Evolutionary conservation across 1,140 invertebrate species (phyloP), one percentile per base, ranked within the genome.

Genomic region (Plectrocnemia conspersa): DNA sequence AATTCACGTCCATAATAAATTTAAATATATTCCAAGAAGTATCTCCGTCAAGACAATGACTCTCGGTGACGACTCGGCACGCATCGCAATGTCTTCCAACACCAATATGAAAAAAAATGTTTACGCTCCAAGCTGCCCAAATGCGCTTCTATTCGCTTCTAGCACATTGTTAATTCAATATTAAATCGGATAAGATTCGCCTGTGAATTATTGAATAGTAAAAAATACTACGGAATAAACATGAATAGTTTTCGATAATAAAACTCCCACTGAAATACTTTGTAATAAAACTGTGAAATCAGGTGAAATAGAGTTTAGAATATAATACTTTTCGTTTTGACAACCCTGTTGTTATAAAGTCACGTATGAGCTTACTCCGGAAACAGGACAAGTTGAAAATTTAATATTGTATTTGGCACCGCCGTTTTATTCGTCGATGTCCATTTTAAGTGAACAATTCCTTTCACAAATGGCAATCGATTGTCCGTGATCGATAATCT

Each of bases 11-110:
- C 42, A 41, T 56, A 59, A 59, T 59, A 59, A 52, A 59, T 59
- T 59, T 56, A 55, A 59, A 59, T 59, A 50, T 55, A 55, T 59
- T 59, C 58, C 42, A 27, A 59, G 58, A 59, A 59, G 48, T 50
- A 47, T 23, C 54, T 53, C 58, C 19, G 29, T 16, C 19, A 59
- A 59, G 53, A 59, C 58, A 59, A 59, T 59, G 53, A 53, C 47
- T 54, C 22, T 49, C 48, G 53, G 42, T 55, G 53, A 40, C 53
- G 42, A 45, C 25, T 23, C 32, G 50, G 33, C 41, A 59, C 58
- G 58, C 58, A 53, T 54, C 53, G 49, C 58, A 52, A 59, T 59
- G 58, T 48, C 23, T 44, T 46, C 44, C 27, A 48, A 48, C 32
- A n/a, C n/a, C n/a, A n/a, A n/a, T n/a, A n/a, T n/a, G n/a, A n/a